Conservation (phyloP, 2,888 invertebrate species). For the Salticus scenicus region DNA sequence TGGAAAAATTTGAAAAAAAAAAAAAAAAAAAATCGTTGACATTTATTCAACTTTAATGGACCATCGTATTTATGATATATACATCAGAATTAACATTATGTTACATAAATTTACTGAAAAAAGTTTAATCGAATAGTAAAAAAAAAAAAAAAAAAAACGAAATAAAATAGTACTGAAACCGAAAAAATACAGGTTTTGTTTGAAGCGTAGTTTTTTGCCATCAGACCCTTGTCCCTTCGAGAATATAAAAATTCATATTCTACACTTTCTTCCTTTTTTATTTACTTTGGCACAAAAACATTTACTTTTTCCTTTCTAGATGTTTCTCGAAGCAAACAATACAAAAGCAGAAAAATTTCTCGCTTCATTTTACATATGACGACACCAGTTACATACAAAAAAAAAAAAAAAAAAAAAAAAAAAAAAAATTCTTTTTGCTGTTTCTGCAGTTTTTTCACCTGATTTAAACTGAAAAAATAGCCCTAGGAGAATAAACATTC, state of each 20-base stretch:
- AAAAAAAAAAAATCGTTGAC: no score
- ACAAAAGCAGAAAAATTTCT: slow-evolving; percentile 25
- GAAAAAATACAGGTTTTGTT: background rate
- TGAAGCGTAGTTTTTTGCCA: background rate
- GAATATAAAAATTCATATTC: slow-evolving; percentile 52
- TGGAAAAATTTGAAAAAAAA: no score
- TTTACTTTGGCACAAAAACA: slow-evolving; percentile 50
- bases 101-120: no score
- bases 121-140: no score
- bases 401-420: slow-evolving; percentile 64
- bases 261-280: slow-evolving; percentile 52
- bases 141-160: no score
- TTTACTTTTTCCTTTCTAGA: slow-evolving; percentile 40
- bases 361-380: slow-evolving; percentile 22
- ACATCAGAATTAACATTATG: no score
- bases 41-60: no score
- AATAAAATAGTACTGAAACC: no score
- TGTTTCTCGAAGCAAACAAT: slow-evolving; percentile 48
- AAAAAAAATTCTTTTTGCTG: slow-evolving; percentile 16
- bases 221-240: slow-evolving; percentile 35
- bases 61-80: no score
- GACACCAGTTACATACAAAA: slow-evolving; percentile 61
- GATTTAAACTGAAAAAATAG: slow-evolving; percentile 65
- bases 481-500: slow-evolving; percentile 63
- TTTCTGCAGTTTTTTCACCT: slow-evolving; percentile 23